Percentiles rank a stretch among this genome's conserved stretches.
Conservation (phyloP, 2,113 vertebrate genomes). For the Rhea americana region DNA sequence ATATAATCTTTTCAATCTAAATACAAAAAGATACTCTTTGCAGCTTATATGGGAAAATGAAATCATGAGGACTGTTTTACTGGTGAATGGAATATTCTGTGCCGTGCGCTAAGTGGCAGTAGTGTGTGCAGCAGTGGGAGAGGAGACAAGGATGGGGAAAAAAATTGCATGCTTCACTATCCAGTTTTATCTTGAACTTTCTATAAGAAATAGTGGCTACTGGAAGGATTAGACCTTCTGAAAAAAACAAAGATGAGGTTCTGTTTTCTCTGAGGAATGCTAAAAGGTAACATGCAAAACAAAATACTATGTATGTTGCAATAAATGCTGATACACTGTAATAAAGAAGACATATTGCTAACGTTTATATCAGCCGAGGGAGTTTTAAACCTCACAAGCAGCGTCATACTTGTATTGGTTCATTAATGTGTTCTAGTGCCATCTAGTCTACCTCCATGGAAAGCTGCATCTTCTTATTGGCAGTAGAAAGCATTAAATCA, state of each 20-base stretch:
- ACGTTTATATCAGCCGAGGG: neutral
- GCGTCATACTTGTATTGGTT: neutral
- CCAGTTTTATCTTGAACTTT: neutral
- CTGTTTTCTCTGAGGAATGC: neutral
- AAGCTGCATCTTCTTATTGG: neutral
- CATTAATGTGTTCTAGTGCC: neutral
- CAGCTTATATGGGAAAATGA: neutral
- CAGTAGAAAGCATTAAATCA: neutral
- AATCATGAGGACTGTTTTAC: neutral
- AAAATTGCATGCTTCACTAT: neutral
- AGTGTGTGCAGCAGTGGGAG: neutral
- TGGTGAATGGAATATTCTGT: neutral
- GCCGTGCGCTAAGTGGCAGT: no score
- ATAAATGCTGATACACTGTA: neutral
- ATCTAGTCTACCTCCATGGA: neutral
- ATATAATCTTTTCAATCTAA: neutral
- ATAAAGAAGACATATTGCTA: neutral
- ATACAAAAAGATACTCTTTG: neutral
- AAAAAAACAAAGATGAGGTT: neutral
- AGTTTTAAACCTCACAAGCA: neutral
- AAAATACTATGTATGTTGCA: neutral
- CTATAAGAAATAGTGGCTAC: neutral
- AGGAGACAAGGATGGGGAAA: neutral
- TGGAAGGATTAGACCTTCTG: neutral
- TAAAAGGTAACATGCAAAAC: neutral